Conservation (phyloP, 2,797 vertebrate genomes). For the Odontamblyopus rebecca region DNA sequence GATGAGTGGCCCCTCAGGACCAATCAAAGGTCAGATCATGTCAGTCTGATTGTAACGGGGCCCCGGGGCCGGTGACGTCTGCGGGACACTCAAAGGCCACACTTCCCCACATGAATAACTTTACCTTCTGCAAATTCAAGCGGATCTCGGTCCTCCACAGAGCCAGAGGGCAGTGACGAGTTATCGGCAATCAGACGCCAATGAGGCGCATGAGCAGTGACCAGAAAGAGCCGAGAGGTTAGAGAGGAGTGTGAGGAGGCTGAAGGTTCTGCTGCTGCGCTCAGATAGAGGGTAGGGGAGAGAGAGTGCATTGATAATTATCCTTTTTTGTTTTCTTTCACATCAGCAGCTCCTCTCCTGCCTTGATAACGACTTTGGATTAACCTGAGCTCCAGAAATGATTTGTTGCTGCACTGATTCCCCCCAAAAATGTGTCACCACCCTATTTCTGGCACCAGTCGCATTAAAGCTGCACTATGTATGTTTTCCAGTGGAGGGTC, state of each 20-base stretch:
- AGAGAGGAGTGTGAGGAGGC: not conserved
- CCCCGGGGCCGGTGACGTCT: conserved; percentile 45
- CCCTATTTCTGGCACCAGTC: too few relatives aligned
- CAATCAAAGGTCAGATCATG: conserved; percentile 66
- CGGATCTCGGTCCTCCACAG: conserved; percentile 53
- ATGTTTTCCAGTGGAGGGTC: too few relatives aligned
- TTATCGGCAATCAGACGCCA: conserved; percentile 57
- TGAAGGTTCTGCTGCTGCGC: not conserved
- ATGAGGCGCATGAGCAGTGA: conserved; percentile 64
- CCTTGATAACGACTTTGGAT: too few relatives aligned
- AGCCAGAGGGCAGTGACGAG: conserved; percentile 27
- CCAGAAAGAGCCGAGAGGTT: conserved; percentile 84
- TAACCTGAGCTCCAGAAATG: too few relatives aligned
- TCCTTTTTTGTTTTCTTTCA: not conserved
- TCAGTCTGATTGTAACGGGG: conserved; percentile 53
- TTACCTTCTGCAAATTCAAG: conserved; percentile 48
- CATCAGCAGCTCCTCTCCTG: too few relatives aligned
- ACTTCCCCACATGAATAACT: conserved; percentile 38
- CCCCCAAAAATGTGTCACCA: too few relatives aligned
- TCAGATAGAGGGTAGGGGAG: not conserved
- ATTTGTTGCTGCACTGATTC: too few relatives aligned
- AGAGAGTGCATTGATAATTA: not conserved
- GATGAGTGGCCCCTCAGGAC: conserved; percentile 43
- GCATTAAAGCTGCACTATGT: too few relatives aligned
- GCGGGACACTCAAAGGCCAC: conserved; percentile 65